A percentile compares a stretch with the other conserved stretches of the same genome.
These are phyloP conservation scores for Herpetotheres cachinnans DNA, from an alignment of 2,113 vertebrate species.

Conservation along the genomic window DNA sequence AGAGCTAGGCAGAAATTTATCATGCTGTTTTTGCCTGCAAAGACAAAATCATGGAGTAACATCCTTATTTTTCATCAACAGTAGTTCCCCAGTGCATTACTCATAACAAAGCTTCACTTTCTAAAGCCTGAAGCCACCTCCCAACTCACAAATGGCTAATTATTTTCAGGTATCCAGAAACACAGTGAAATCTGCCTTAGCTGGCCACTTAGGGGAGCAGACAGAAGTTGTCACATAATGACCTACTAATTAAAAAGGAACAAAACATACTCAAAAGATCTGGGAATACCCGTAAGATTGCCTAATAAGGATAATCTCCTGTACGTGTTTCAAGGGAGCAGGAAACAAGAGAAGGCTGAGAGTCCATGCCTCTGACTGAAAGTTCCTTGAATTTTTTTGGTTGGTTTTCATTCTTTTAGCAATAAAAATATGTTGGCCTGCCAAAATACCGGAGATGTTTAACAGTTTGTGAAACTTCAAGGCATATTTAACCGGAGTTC, in stretches of 20 bases:
- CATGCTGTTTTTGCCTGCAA: background rate
- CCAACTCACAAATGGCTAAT: slow-evolving; percentile 13
- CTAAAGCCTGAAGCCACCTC: background rate
- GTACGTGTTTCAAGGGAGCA: slow-evolving; percentile 32
- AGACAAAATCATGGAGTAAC: background rate
- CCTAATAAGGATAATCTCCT: slow-evolving; percentile 61
- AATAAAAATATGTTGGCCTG: background rate
- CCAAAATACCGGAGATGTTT: background rate
- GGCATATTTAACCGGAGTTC: background rate
- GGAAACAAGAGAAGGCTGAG: slow-evolving; percentile 17
- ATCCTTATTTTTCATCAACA: background rate
- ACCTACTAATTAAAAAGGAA: slow-evolving; percentile 47
- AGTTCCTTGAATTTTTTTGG: slow-evolving; percentile 17
- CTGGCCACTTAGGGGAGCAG: background rate
- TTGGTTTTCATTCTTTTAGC: background rate
- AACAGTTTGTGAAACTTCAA: background rate
- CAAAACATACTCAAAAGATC: slow-evolving; percentile 35
- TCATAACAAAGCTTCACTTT: background rate
- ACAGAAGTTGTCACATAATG: slow-evolving; percentile 39
- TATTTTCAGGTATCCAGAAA: slow-evolving; percentile 50
- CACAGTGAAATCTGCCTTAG: slow-evolving; percentile 21
- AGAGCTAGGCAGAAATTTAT: background rate
- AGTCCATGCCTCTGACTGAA: background rate
- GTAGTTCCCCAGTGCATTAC: background rate
- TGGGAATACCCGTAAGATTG: background rate